Percentiles rank a stretch among this genome's conserved stretches.
Conservation (phyloP, 2,888 invertebrate species). For the Apoda limacodes region DNA sequence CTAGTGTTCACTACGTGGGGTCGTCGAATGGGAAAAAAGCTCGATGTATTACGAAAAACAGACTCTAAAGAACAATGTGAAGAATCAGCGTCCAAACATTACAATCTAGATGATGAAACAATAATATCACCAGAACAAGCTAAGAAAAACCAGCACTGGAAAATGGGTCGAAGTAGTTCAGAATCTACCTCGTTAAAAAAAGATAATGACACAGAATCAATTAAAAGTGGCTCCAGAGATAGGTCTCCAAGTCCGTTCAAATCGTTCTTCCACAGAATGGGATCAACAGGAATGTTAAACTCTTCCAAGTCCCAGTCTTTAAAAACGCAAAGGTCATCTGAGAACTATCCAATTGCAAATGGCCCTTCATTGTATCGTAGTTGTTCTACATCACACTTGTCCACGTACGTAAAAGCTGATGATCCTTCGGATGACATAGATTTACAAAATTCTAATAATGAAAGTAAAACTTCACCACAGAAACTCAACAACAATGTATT, state of each 20-base stretch:
- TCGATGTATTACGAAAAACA: slow-evolving; percentile 77
- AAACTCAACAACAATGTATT: slow-evolving; percentile 38
- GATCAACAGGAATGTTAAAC: slow-evolving; percentile 81
- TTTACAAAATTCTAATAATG: slow-evolving; percentile 60
- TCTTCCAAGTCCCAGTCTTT: slow-evolving; percentile 62
- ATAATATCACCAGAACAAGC: slow-evolving; percentile 47
- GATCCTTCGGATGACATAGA: slow-evolving; percentile 85
- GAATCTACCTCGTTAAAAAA: slow-evolving; percentile 55
- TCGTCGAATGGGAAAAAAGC: slow-evolving; percentile 81
- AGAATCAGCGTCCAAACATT: slow-evolving; percentile 36
- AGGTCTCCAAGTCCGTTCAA: slow-evolving; percentile 76
- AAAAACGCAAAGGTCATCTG: slow-evolving; percentile 43
- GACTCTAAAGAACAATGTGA: slow-evolving; percentile 70
- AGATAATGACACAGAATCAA: slow-evolving; percentile 59
- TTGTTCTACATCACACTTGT: slow-evolving; percentile 82
- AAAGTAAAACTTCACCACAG: slow-evolving; percentile 43
- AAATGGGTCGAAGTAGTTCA: slow-evolving; percentile 67
- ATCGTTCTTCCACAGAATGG: slow-evolving; percentile 80
- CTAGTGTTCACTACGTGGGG: slow-evolving; percentile 80
- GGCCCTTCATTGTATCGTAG: slow-evolving; percentile 74
- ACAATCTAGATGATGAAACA: slow-evolving; percentile 39
- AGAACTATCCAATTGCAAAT: slow-evolving; percentile 52
- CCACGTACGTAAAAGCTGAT: slow-evolving; percentile 81
- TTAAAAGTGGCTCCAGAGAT: slow-evolving; percentile 59
- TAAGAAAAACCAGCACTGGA: slow-evolving; percentile 70